A percentile compares a stretch with the other conserved stretches of the same genome.
Evolutionary conservation across 2,888 invertebrate species (phyloP).

Genomic region (Eueremaeus valkanovi): DNA sequence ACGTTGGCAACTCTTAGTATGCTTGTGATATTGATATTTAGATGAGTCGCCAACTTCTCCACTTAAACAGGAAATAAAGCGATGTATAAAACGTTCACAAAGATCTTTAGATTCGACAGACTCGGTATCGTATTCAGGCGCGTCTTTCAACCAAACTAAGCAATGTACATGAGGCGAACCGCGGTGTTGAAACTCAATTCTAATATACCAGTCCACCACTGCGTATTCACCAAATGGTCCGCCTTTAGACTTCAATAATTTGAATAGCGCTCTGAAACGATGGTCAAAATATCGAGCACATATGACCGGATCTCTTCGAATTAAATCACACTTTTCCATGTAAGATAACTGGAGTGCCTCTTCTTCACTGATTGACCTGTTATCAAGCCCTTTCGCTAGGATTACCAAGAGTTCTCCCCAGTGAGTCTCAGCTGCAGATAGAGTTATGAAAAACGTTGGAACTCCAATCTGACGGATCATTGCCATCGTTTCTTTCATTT

Average conservation of each 20-base stretch:
- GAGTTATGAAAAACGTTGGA: slow-evolving; percentile 30
- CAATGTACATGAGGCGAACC: slow-evolving; percentile 45
- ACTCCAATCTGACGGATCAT: slow-evolving; percentile 7
- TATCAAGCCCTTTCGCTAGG: slow-evolving; percentile 44
- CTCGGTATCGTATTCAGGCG: too few species aligned
- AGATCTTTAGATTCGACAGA: too few species aligned
- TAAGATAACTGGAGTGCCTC: background rate
- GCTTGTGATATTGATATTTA: too few species aligned
- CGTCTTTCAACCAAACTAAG: too few species aligned
- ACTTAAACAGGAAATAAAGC: too few species aligned
- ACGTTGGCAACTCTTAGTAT: too few species aligned
- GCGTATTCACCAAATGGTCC: slow-evolving; percentile 8
- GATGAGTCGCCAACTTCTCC: too few species aligned
- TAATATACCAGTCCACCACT: background rate
- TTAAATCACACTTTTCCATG: slow-evolving; percentile 24
- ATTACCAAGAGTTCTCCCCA: slow-evolving; percentile 23
- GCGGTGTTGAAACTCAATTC: slow-evolving; percentile 41
- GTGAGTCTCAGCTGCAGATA: slow-evolving; percentile 32
- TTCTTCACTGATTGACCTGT: background rate
- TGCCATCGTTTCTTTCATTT: slow-evolving; percentile 35
- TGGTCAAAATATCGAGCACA: slow-evolving; percentile 47
- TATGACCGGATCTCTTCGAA: slow-evolving; percentile 47
- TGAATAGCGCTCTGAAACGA: slow-evolving; percentile 43
- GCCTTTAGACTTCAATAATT: background rate
- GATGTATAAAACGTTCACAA: too few species aligned